Evolutionary conservation across 2,888 invertebrate species (phyloP), one percentile per base, ranked within the genome.

Genomic region (Cosmia trapezina): DNA sequence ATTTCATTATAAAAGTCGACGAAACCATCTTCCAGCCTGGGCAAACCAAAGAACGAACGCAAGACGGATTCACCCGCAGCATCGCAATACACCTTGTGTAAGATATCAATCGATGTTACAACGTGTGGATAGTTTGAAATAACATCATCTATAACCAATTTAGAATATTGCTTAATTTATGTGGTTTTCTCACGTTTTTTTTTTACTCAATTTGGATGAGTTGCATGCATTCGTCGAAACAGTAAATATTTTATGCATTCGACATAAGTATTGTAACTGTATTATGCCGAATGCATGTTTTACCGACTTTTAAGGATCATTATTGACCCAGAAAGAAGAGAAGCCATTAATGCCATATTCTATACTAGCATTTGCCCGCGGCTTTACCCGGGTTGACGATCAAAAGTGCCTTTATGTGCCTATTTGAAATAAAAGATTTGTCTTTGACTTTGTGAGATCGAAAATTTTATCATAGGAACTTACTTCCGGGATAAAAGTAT

Each of bases 81-180:
- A 41, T 43, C 37, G 71, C 63, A 81, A 76, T 47, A 74, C 41
- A 37, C 60, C 63, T 80, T 80, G 63, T 72, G 79, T 53, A 76
- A 76, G 45, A 53, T 57, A 43, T 49, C 37, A n/a, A 56, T n/a
- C 4, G 56, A 61, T 69, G 49, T 51, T 49, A 64, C 69, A 74
- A 74, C 45, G 5, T 22, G 14, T 56, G n/a, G 14, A 62, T 56
- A 68, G 41, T 74, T 73, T 63, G 14, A 37, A 64, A 64, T 49
- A 53, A 53, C 59, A 56, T 60, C 70, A 51, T 56, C 28, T 7
- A 41, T 63, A 41, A 60, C 68, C 22, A 56, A 80, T 69, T 69
- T 56, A 60, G 12, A 28, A 79, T 43, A 64, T 63, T 73, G 53
- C 47, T 73, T 51, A 47, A 78, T 47, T 47, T 22, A 53, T 11